Evolutionary conservation across 2,888 invertebrate species (phyloP), one percentile per base, ranked within the genome.

Genomic region (Melitaea athalia): DNA sequence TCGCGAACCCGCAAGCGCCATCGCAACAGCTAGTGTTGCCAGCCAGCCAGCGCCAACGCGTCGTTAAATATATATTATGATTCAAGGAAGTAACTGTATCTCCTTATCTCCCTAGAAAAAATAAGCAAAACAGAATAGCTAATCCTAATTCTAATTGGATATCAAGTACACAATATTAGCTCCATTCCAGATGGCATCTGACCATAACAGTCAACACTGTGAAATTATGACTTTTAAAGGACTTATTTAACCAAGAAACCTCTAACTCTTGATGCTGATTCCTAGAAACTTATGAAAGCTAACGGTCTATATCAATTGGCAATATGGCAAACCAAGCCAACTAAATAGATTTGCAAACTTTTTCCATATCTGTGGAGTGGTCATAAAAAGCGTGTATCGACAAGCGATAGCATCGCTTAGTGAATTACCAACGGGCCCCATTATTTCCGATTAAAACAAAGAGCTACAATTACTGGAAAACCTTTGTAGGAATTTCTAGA

Each of bases 361-460:
- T 86, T 87, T 86, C 84, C 84, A 78, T 85, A 85, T 86, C 84
- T 83, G 78, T 62, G 76, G 79, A 83, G 78, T 80, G 86, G 83
- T 88, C 87, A 87, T 90, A 91, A 91, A 90, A 89, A 90, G 80
- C 81, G 81, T 81, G 85, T 87, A 88, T 90, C 87, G 88, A 85
- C 87, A 84, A 83, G 78, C 82, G 88, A 91, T 91, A 91, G 78
- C 84, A 90, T 90, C 89, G 84, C 85, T 85, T 84, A 85, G 91
- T 89, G 88, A 91, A 84, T 88, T 89, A 91, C 87, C 80, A 85
- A 76, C 80, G 78, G 76, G 72, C 79, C 73, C 83, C 82, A 89
- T 88, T 89, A 91, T 87, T 87, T 85, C 81, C 82, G 78, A 77
- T 76, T 70, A 49, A 33, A 73, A 76, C 83, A 73, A 59, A 64